Percentiles rank a stretch among this genome's conserved stretches.
phyloP scores from a whole-genome alignment of 2,113 vertebrate species.

The Tyrannus savana region DNA sequence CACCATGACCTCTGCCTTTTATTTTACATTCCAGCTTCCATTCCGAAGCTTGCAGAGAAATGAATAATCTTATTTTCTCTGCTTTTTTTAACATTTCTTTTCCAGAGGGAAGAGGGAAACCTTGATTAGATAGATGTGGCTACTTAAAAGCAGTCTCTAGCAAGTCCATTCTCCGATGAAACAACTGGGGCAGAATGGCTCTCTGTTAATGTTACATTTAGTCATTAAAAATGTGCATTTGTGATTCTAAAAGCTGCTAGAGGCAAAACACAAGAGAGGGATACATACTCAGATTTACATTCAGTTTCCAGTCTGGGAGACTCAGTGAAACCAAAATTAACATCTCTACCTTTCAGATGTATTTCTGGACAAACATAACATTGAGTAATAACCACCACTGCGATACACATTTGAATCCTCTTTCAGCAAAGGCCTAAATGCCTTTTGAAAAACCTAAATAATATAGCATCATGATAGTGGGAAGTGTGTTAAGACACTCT shows the following conservation, averaged over 20 bases:
- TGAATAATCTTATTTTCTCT: not conserved
- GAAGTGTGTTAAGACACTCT: constrained; percentile 17
- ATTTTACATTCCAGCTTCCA: not conserved
- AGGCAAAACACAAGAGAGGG: constrained; percentile 58
- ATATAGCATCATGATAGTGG: constrained; percentile 3
- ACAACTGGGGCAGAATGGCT: constrained; percentile 69
- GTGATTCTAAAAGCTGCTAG: constrained; percentile 65
- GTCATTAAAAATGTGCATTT: constrained; percentile 74
- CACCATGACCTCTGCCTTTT: not conserved
- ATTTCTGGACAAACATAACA: constrained; percentile 27
- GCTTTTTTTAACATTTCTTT: not conserved
- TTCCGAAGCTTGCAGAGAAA: not conserved
- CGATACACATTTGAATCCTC: not conserved
- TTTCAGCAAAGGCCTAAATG: constrained; percentile 27
- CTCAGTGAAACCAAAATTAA: constrained; percentile 42
- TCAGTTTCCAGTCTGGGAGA: constrained; percentile 6
- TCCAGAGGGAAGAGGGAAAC: not conserved
- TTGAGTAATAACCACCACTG: not conserved
- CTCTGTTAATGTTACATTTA: constrained; percentile 60
- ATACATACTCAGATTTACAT: constrained; percentile 24
- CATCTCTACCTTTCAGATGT: constrained; percentile 19
- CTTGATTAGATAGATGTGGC: not conserved
- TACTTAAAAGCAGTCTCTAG: constrained; percentile 47
- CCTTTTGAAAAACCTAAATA: constrained; percentile 39
- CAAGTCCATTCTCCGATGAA: constrained; percentile 26